These are phyloP conservation scores for Callinectes sapidus DNA, from an alignment of 2,888 invertebrate genomes.

Conservation along the genomic window DNA sequence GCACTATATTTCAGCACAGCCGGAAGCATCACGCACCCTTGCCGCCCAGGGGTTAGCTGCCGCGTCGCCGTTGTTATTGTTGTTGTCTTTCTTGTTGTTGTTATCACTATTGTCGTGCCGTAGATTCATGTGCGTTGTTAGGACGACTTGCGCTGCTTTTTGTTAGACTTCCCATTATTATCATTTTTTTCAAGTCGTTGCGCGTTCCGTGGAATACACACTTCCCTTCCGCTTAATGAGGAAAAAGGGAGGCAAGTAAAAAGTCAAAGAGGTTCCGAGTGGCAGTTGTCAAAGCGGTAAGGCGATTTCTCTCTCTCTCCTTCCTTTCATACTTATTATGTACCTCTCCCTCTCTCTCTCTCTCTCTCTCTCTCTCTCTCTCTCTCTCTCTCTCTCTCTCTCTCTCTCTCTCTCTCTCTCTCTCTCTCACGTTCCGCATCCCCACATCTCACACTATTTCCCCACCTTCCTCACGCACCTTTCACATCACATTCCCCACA, in stretches of 20 bases:
- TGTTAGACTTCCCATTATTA: conserved; percentile 15
- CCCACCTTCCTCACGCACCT: background rate
- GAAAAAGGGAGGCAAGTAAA: background rate
- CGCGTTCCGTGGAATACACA: background rate
- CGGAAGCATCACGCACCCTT: background rate
- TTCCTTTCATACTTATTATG: background rate
- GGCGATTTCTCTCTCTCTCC: conserved; percentile 4
- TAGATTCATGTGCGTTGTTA: background rate
- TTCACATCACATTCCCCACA: background rate
- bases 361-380: conserved; percentile 1
- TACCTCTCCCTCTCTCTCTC: background rate
- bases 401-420: background rate
- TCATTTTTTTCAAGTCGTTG: background rate
- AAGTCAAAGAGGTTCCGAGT: conserved; percentile 8
- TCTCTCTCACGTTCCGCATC: background rate
- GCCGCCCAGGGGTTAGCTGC: background rate
- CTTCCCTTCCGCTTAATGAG: background rate
- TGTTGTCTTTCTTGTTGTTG: background rate
- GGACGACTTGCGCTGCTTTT: background rate
- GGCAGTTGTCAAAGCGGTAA: background rate
- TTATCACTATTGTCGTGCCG: background rate
- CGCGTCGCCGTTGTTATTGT: background rate
- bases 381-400: background rate
- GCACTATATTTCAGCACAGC: background rate
- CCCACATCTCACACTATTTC: background rate